phyloP scores from a whole-genome alignment of 2,888 invertebrate species.

The Drosophila subquinaria region DNA sequence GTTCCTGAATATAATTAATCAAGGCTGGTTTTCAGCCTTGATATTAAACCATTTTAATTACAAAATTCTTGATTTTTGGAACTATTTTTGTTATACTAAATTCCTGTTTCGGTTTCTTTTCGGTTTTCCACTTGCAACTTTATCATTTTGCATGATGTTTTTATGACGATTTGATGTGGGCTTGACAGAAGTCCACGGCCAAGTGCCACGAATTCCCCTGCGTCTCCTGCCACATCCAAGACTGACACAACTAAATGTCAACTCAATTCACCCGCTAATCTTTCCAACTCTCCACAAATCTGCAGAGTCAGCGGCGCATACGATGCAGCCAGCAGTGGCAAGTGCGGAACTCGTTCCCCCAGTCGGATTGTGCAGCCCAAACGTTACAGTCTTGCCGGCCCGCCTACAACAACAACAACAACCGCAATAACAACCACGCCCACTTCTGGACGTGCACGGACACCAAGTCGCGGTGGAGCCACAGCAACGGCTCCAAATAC shows the following conservation, averaged over 20 bases:
- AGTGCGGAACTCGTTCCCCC: conserved; percentile 82
- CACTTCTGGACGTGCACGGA: conserved; percentile 74
- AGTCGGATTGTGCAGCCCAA: conserved; percentile 85
- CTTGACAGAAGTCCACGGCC: conserved; percentile 64
- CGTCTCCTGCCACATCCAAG: conserved; percentile 52
- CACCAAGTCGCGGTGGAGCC: conserved; percentile 74
- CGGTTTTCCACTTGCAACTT: conserved; percentile 40
- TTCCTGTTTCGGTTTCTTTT: conserved; percentile 50
- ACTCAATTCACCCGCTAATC: conserved; percentile 58
- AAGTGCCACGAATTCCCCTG: conserved; percentile 32
- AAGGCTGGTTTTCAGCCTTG: no score
- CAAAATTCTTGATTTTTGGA: conserved; percentile 38
- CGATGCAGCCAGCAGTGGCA: conserved; percentile 67
- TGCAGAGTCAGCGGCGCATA: conserved; percentile 81
- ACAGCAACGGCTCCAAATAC: conserved; percentile 83
- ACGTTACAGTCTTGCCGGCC: conserved; percentile 81
- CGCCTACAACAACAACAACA: conserved; percentile 29
- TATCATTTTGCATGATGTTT: conserved; percentile 56
- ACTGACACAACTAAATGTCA: conserved; percentile 66
- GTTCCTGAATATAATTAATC: no score
- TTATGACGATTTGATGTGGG: conserved; percentile 13
- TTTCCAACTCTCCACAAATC: conserved; percentile 76
- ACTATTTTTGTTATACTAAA: conserved; percentile 35
- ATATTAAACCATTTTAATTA: background rate
- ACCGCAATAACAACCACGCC: conserved; percentile 57